These are phyloP conservation scores for Urophycis tenuis DNA, from an alignment of 2,797 vertebrate genomes.

Conservation along the genomic window DNA sequence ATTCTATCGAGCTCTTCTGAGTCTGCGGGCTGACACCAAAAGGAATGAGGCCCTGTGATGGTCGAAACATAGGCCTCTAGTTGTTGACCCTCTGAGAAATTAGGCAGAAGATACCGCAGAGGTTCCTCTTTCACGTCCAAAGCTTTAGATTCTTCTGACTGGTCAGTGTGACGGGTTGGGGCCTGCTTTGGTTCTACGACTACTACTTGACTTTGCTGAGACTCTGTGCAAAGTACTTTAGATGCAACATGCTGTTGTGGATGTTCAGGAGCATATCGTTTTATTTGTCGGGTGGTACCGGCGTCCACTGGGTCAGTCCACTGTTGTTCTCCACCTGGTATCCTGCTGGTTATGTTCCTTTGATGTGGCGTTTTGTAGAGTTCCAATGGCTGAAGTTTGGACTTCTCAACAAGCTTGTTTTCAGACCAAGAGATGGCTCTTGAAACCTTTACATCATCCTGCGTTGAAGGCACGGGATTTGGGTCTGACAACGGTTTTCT, in stretches of 20 bases:
- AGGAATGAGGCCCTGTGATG: constrained; percentile 70
- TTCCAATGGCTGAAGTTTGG: constrained; percentile 22
- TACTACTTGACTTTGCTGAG: background rate
- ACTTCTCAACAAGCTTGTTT: constrained; percentile 23
- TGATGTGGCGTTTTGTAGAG: constrained; percentile 53
- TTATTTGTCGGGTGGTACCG: background rate
- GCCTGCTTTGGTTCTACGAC: constrained; percentile 23
- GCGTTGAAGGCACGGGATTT: constrained; percentile 20
- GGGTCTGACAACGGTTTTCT: background rate
- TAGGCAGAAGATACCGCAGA: constrained; percentile 32
- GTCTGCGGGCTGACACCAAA: constrained; percentile 81
- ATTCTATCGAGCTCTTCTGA: constrained; percentile 66
- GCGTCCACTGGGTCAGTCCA: constrained; percentile 6
- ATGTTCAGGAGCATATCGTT: constrained; percentile 4
- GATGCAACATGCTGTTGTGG: background rate
- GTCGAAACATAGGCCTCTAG: constrained; percentile 69
- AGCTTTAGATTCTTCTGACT: constrained; percentile 67
- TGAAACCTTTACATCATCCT: constrained; percentile 1
- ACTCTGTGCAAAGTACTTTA: constrained; percentile 12
- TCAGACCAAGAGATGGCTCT: constrained; percentile 9
- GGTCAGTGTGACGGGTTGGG: constrained; percentile 59
- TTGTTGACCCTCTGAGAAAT: constrained; percentile 58
- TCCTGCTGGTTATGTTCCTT: constrained; percentile 28
- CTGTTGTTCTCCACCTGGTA: background rate
- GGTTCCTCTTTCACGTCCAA: constrained; percentile 62